Evolutionary conservation across 2,888 invertebrate genomes (phyloP).

Genomic region (Chaetogeoica ovagalla): DNA sequence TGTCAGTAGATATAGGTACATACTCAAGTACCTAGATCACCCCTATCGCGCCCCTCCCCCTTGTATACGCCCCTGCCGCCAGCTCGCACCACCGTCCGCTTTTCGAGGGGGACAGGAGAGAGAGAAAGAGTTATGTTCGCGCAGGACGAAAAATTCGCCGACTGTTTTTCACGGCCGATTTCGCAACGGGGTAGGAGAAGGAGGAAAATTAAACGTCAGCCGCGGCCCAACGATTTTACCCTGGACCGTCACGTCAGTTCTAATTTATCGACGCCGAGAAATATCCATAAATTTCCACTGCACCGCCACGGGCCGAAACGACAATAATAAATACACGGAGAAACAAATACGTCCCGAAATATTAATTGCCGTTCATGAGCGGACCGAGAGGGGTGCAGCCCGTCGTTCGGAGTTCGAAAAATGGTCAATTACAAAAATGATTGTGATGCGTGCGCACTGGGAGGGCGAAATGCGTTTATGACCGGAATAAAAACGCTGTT

Average conservation of each 20-base stretch:
- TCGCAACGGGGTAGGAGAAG: not conserved
- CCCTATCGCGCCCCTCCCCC: no score
- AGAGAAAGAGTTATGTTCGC: no score
- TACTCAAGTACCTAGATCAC: no score
- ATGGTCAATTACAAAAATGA: no score
- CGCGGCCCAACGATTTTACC: slow-evolving; percentile 11
- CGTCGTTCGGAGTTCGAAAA: no score
- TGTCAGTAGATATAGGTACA: no score
- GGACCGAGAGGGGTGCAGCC: no score
- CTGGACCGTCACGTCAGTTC: slow-evolving; percentile 8
- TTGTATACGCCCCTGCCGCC: no score
- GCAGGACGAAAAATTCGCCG: not conserved
- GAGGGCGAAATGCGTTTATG: no score
- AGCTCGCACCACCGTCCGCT: no score
- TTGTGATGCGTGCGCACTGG: no score
- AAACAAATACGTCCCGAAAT: slow-evolving; percentile 10
- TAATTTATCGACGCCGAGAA: slow-evolving; percentile 25
- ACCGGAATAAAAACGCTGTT: no score
- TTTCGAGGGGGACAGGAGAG: not conserved
- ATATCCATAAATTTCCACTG: slow-evolving; percentile 35
- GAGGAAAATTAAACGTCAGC: slow-evolving; percentile 17
- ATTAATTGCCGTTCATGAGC: not conserved
- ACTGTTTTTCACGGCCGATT: slow-evolving; percentile 39
- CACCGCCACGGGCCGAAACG: not conserved
- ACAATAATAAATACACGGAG: not conserved